Evolutionary conservation across 2,888 invertebrate species (phyloP), one percentile per base, ranked within the genome.

Genomic region (Idaea aversata): DNA sequence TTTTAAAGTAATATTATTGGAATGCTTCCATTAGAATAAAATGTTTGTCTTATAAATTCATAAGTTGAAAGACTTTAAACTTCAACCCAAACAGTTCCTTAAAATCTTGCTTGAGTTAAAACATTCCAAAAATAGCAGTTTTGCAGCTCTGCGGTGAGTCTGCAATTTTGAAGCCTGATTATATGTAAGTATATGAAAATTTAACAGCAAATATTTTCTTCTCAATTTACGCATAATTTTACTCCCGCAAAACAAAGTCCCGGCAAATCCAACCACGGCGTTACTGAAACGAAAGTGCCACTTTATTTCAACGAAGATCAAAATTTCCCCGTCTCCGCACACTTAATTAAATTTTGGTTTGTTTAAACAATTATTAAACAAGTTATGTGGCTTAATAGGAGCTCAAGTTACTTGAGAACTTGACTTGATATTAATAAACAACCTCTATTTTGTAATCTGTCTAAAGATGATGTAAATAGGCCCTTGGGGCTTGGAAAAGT

Each of bases 291-390:
- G 3, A 47, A 47, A 47, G 47, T 47, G 47, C 7, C 47, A 47
- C 47, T 47, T 47, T 47, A 47, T 47, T 47, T 13, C 13, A 47
- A 47, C 47, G 47, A 47, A 47, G 47, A 47, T 47, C 47, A 47
- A 47, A 47, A 47, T 47, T 47, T 47, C 13, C 47, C 47, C 47
- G 47, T 47, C 47, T 13, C 47, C 47, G 47, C 47, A 47, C 47
- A 47, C 47, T 47, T 47, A 47, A 47, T 47, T 47, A 47, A 47
- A 47, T 47, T 47, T 47, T 47, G 47, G 47, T 47, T 47, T 47
- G 47, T 47, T 47, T 47, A 47, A 47, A 47, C 47, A 47, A 47
- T 47, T 47, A 47, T 47, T 47, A 10, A 47, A 47, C 47, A 47
- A 47, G 47, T 47, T 47, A 47, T 47, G 47, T 47, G 47, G 47